Base-by-base conservation (phyloP, 2,888 invertebrate genomes). In the Aphodius granarius region DNA sequence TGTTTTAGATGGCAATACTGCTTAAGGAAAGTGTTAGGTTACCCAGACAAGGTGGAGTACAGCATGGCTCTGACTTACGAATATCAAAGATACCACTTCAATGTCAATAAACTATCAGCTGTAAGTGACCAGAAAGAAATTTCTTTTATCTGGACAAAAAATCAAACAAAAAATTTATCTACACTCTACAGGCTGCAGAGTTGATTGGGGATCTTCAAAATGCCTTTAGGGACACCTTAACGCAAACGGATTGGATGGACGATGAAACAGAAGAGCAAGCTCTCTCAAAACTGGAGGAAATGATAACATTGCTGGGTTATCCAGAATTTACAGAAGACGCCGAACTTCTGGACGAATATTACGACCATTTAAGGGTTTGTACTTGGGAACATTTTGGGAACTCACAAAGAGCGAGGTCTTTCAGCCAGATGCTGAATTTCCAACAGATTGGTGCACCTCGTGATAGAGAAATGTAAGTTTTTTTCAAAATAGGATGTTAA, bases 161-260 rank as follows among this genome's bases (percentile, higher is more conserved):
- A 22, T 9, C 21, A 71, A 16, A 43, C 15, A 64, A 6, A 64
- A 20, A 5, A 66, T 43, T 23, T 15, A 66, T 62, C 62, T 80
- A 79, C n/a, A n/a, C 13, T 43, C 13, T 13, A 4, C 70, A 86
- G 86, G 85, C 84, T 3, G 70, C 78, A 3, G 81, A 84, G 73
- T 85, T 88, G 87, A 86, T 90, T 3, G 82, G 84, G 66, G 87
- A 89, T 81, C 83, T 90, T 0, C 83, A 87, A 71, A 81, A 82
- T 19, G 86, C 89, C 0, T 90, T 90, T 80, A 84, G 85, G 75
- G 86, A 88, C 22, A 83, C 89, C 0, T 80, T 91, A 3, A 78
- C 84, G 9, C 85, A 86, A 21, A 85, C 87, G 6, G 84, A 86
- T 15, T 91, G 91, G 91, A 88, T 91, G 88, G 90, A 90, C 79